phyloP scores from a whole-genome alignment of 2,888 invertebrate species.

The Helleia helle region DNA sequence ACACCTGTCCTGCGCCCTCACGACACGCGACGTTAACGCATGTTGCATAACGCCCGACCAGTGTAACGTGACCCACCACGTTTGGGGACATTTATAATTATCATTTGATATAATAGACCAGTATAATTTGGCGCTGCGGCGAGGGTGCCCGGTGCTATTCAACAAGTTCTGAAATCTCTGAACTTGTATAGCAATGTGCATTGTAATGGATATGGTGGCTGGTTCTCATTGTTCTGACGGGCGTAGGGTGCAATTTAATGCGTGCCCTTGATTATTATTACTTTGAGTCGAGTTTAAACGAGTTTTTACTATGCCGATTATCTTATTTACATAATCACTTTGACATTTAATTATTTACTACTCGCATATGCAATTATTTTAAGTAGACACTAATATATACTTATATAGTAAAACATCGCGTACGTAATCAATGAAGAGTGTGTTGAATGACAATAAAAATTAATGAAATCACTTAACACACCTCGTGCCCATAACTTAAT shows the following conservation, averaged over 20 bases:
- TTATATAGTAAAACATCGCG: background rate
- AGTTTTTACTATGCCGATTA: background rate
- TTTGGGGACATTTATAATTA: constrained; percentile 12
- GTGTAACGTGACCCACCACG: constrained; percentile 31
- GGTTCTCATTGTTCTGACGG: constrained; percentile 30
- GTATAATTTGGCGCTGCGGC: constrained; percentile 28
- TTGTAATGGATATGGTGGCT: constrained; percentile 53
- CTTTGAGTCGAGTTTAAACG: background rate
- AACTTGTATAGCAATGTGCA: constrained; percentile 52
- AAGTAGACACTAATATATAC: background rate
- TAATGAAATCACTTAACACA: background rate
- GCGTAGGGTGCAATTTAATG: constrained; percentile 37
- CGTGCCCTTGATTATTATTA: constrained; percentile 21
- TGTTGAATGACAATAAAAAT: background rate
- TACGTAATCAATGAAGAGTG: background rate
- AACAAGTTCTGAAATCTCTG: constrained; percentile 46
- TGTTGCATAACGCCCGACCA: constrained; percentile 43
- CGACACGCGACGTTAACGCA: constrained; percentile 58
- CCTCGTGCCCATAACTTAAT: background rate
- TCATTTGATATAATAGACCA: constrained; percentile 23
- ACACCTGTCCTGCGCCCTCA: constrained; percentile 67
- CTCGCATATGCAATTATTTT: background rate
- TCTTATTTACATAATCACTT: constrained; percentile 2
- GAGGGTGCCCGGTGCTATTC: constrained; percentile 39
- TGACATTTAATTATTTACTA: constrained; percentile 1